Base-by-base conservation (phyloP, 2,797 vertebrate species). In the Neosalanx taihuensis region DNA sequence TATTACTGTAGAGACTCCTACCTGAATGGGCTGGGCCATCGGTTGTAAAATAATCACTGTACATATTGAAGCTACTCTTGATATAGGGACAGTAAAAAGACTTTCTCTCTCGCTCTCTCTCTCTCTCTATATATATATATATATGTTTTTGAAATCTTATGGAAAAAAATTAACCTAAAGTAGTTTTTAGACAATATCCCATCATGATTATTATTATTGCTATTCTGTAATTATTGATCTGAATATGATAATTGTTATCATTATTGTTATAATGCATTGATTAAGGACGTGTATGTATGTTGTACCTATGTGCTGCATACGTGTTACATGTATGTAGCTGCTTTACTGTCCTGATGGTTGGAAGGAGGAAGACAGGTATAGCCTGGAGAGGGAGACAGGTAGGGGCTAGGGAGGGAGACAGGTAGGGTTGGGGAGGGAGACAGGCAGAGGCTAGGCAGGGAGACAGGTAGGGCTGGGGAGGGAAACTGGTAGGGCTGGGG, bases 31-130 rank as follows among this genome's bases (percentile, higher is more conserved):
- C 87, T 86, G 85, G 83, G 87, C 87, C 82, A 86, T 86, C 70
- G 79, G 87, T 85, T 93, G 92, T 92, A 93, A 91, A 91, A 88
- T 79, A 91, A 90, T 91, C 81, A 79, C 41, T 93, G 92, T 93
- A 94, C 88, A 92, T 94, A 93, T 90, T 90, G 87, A 91, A 89
- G 86, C 85, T 83, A 79, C 87, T 72, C 80, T 88, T 79, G 79
- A 74, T 23, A 77, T 81, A 67, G 35, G 74, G 81, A 69, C 75
- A 37, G 69, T 70, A 37, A 85, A 33, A 69, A 46, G 78, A 86
- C 70, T 83, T 75, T 73, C 71, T 84, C 64, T 26, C 23, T 26
- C 70, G 82, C 74, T 73, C 71, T 84, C 64, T 84, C 77, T 76
- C 85, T 78, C 80, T 79, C 84, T 76, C 84, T 74, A 83, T 62